Percentiles rank a stretch among this genome's conserved stretches.
Conservation (phyloP, 1,140 invertebrate species). For the Eciton burchellii region DNA sequence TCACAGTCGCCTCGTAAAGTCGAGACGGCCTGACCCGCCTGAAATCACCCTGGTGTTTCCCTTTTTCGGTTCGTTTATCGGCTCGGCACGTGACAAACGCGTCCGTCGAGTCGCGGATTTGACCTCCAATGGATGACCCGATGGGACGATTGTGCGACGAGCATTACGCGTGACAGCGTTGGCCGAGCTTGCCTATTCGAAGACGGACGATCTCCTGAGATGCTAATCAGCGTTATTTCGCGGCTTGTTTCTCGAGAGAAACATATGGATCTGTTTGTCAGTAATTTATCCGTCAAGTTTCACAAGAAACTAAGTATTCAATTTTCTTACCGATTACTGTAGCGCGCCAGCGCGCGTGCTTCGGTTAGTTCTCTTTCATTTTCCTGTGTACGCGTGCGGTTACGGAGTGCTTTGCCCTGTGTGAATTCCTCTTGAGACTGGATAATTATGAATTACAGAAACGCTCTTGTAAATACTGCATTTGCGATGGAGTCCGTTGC, state of each 20-base stretch:
- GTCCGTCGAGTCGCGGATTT: conserved; percentile 2
- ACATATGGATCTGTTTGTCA: too few species aligned
- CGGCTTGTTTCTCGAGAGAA: too few species aligned
- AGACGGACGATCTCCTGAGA: not conserved
- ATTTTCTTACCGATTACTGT: not conserved
- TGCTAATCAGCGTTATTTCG: not conserved
- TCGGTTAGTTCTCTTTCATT: not conserved
- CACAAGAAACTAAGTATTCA: not conserved
- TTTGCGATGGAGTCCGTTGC: not conserved
- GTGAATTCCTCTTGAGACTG: not conserved
- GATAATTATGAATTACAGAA: not conserved
- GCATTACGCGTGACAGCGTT: not conserved
- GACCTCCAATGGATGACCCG: not conserved
- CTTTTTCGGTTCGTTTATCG: conserved; percentile 7
- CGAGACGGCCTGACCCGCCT: not conserved
- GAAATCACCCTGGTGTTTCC: conserved; percentile 39
- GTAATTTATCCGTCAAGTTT: too few species aligned
- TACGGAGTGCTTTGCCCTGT: not conserved
- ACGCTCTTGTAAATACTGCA: not conserved
- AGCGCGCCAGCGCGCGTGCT: not conserved
- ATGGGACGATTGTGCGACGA: not conserved
- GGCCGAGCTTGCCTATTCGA: not conserved
- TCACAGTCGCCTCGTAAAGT: conserved; percentile 48
- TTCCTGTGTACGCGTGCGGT: not conserved
- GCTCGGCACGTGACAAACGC: conserved; percentile 16